These are phyloP conservation scores for Sebastes ruberrimus DNA, from an alignment of 2,797 vertebrate species.

Conservation along the genomic window DNA sequence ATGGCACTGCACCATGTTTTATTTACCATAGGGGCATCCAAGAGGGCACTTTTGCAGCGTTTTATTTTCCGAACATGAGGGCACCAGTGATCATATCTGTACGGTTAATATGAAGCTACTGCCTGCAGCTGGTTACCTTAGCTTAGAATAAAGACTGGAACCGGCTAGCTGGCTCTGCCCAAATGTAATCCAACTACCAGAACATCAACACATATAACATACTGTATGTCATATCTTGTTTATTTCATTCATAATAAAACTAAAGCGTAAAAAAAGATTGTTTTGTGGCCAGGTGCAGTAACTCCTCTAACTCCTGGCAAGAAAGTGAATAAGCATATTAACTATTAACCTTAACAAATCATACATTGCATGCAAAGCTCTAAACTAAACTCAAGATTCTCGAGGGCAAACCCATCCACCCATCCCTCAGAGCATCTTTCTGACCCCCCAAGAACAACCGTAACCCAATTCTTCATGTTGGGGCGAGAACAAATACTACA, in stretches of 20 bases:
- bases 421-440: constrained; percentile 4
- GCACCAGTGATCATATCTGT: neutral
- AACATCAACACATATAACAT: neutral
- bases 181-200: neutral
- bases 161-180: neutral
- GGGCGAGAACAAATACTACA: constrained; percentile 25
- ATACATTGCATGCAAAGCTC: neutral
- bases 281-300: neutral
- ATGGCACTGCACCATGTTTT: too few relatives aligned
- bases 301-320: neutral
- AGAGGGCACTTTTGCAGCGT: too few relatives aligned
- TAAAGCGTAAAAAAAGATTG: neutral
- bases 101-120: neutral
- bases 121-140: neutral
- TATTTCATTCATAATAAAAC: neutral
- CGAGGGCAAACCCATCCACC: neutral
- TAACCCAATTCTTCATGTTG: constrained; percentile 45
- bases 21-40: too few relatives aligned
- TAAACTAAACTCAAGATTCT: neutral
- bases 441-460: constrained; percentile 5
- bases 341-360: neutral
- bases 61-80: too few relatives aligned
- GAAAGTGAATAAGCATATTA: neutral
- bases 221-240: neutral
- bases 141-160: neutral